phyloP scores from a whole-genome alignment of 2,113 vertebrate species.

The Xerus inauris region DNA sequence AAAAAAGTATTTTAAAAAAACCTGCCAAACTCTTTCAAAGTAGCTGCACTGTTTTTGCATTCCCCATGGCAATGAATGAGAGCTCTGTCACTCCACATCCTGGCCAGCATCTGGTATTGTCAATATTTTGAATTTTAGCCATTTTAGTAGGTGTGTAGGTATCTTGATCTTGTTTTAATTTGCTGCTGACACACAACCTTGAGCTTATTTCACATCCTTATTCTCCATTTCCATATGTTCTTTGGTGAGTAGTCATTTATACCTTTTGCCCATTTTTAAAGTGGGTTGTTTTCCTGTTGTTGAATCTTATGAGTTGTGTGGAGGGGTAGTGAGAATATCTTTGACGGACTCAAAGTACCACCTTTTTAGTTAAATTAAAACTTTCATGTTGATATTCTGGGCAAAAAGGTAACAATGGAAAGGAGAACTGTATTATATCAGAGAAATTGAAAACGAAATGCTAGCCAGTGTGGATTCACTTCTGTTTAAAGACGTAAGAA shows the following conservation, averaged over 20 bases:
- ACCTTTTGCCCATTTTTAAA: neutral
- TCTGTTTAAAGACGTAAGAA: neutral
- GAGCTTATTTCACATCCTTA: neutral
- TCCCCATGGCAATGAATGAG: no score
- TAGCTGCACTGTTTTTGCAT: no score
- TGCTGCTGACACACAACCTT: no score
- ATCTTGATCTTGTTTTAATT: no score
- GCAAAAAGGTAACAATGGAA: neutral
- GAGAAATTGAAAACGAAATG: neutral
- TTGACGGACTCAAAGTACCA: neutral
- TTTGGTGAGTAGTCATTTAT: neutral
- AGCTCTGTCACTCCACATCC: no score
- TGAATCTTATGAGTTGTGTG: no score
- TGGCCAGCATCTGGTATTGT: no score
- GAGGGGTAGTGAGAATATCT: neutral
- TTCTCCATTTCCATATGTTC: neutral
- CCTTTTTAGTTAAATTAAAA: neutral
- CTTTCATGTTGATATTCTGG: neutral
- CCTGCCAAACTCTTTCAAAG: no score
- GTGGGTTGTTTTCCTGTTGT: no score
- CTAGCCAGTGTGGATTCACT: neutral
- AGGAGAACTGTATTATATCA: neutral
- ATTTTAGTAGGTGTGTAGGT: no score
- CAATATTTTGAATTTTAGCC: no score
- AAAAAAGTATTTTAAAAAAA: no score